Percentiles rank a stretch among this genome's conserved stretches.
phyloP scores from a whole-genome alignment of 1,140 invertebrate genomes.

The Heliothis virescens region DNA sequence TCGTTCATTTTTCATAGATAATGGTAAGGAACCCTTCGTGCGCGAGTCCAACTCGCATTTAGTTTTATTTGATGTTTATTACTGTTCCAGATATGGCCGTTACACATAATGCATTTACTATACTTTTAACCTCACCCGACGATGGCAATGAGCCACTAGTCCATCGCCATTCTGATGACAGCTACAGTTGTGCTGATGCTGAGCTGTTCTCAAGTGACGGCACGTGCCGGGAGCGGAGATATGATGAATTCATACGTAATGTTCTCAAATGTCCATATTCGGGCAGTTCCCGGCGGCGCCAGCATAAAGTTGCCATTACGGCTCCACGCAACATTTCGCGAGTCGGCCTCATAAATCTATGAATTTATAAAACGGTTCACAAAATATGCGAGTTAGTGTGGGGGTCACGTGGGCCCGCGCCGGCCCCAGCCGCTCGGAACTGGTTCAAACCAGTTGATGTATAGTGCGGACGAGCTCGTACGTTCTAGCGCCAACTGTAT shows the following conservation, averaged over 20 bases:
- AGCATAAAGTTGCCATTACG: conserved; percentile 15
- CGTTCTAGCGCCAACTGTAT: conserved; percentile 33
- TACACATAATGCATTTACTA: too few species aligned
- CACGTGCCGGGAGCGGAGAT: neutral
- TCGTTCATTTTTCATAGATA: too few species aligned
- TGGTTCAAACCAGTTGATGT: neutral
- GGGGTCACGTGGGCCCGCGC: neutral
- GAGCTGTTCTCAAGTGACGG: too few species aligned
- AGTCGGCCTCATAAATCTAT: conserved; percentile 12
- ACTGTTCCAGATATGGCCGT: too few species aligned
- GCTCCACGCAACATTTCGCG: neutral
- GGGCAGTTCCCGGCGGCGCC: neutral
- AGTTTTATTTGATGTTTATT: too few species aligned
- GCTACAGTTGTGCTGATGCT: too few species aligned
- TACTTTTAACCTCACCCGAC: too few species aligned
- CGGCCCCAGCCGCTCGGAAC: conserved; percentile 4
- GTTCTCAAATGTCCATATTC: conserved; percentile 19
- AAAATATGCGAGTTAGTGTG: conserved; percentile 14
- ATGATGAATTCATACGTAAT: conserved; percentile 5
- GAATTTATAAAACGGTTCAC: conserved; percentile 15
- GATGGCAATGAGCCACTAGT: too few species aligned
- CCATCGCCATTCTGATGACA: too few species aligned
- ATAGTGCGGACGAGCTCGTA: conserved; percentile 12
- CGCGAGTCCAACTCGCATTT: too few species aligned
- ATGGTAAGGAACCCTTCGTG: too few species aligned